Conservation (phyloP, 2,797 vertebrate species). For the Thalassophryne amazonica region DNA sequence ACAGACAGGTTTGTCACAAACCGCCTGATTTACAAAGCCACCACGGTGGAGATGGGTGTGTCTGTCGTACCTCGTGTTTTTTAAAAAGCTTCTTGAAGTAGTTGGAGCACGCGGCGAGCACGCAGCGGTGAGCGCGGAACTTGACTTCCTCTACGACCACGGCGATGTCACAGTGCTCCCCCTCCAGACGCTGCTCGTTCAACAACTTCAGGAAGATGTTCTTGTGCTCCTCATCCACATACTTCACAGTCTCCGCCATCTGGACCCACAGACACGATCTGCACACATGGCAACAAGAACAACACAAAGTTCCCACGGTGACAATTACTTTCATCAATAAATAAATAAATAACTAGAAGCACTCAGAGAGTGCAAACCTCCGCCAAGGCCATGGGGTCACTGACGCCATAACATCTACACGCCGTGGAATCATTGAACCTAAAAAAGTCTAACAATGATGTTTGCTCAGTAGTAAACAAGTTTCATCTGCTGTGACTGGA, state of each 20-base stretch:
- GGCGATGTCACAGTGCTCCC: constrained; percentile 97
- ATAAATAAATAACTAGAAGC: too few species aligned
- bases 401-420: too few species aligned
- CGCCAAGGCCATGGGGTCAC: too few species aligned
- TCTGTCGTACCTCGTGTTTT: constrained; percentile 83
- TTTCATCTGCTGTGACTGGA: too few species aligned
- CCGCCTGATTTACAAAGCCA: too few species aligned
- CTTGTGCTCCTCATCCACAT: constrained; percentile 96
- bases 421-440: too few species aligned
- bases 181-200: constrained; percentile 95
- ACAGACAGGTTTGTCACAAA: not conserved
- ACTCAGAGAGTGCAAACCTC: too few species aligned
- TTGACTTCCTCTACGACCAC: constrained; percentile 98
- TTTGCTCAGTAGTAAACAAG: too few species aligned
- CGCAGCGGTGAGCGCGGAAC: constrained; percentile 94
- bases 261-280: constrained; percentile 54
- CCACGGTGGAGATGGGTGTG: not conserved
- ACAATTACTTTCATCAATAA: too few species aligned
- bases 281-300: too few species aligned
- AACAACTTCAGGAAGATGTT: constrained; percentile 95
- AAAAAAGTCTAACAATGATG: too few species aligned
- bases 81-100: constrained; percentile 99
- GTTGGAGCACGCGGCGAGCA: constrained; percentile 96
- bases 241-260: constrained; percentile 98
- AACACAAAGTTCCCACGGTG: too few species aligned